These are phyloP conservation scores for Danaus plexippus DNA, from an alignment of 1,140 invertebrate species.

Conservation along the genomic window DNA sequence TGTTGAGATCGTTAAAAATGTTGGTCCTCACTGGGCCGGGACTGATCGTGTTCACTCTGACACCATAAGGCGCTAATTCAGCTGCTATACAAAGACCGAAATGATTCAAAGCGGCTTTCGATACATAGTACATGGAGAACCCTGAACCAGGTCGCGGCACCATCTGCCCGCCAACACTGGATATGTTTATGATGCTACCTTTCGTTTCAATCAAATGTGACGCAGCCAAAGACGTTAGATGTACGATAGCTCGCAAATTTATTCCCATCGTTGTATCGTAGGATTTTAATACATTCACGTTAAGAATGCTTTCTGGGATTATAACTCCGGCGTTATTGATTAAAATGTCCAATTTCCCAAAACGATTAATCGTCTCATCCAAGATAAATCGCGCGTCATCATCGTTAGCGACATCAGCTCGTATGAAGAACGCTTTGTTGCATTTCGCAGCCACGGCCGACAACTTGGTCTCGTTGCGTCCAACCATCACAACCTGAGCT, in stretches of 20 bases:
- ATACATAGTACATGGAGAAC: constrained; percentile 9
- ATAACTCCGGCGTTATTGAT: constrained; percentile 18
- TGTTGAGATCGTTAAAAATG: constrained; percentile 8
- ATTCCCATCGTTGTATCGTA: constrained; percentile 16
- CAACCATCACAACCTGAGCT: constrained; percentile 5
- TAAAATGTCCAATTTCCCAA: constrained; percentile 15
- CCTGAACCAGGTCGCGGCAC: not conserved
- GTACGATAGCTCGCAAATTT: constrained; percentile 10
- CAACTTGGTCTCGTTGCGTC: constrained; percentile 10
- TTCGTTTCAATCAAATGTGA: constrained; percentile 11
- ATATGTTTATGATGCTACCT: constrained; percentile 13
- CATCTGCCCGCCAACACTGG: constrained; percentile 9
- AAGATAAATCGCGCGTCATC: constrained; percentile 9
- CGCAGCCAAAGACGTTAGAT: constrained; percentile 11
- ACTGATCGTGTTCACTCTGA: constrained; percentile 14
- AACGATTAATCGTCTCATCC: constrained; percentile 12
- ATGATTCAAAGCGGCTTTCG: constrained; percentile 15
- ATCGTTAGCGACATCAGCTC: constrained; percentile 14
- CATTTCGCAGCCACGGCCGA: constrained; percentile 10
- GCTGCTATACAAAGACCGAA: constrained; percentile 9
- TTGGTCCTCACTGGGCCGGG: constrained; percentile 17
- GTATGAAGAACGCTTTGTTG: constrained; percentile 11
- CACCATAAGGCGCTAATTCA: constrained; percentile 11
- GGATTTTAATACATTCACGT: constrained; percentile 13
- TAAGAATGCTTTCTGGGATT: constrained; percentile 6